Evolutionary conservation across 37 sponge, comb jelly and placozoan species (phyloP), one percentile per base, ranked within the genome.

Genomic region (Theonella swinhoei): DNA sequence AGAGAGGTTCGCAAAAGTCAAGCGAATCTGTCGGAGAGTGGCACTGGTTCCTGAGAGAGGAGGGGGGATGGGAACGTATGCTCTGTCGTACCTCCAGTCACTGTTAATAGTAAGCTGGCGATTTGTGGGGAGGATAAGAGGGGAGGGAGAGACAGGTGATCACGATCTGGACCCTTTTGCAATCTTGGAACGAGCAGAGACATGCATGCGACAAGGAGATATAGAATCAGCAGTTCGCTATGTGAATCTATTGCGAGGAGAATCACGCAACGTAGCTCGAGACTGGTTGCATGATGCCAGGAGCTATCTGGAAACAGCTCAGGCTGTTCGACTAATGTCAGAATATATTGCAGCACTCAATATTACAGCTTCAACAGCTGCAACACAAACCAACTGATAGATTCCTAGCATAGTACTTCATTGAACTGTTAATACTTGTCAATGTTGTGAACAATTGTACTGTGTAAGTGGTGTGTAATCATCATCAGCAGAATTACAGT

Each of bases 261-360:
- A 93, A 76, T 79, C 96, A 0, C 74, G 77, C 58, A 39, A 85
- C n/a, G 83, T 96, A 20, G 96, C 94, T 19, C 70, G 40, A 35
- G 96, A 96, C 67, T 96, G 96, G 96, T 66, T 96, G 62, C 37
- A n/a, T 2, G 92, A 96, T 69, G 91, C 89, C 0, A 43, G 89
- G 39, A 58, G 85, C 28, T 93, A 92, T 65, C 69, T 94, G 35
- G 91, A 93, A 61, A 94, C 94, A 9, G 60, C 40, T 14, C 96
- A 96, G 29, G 91, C 96, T 40, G 72, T 91, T 35, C 74, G 26
- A 41, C 82, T 90, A 1, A 74, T 95, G 29, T 66, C 77, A 17
- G 74, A 79, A 0, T 87, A 93, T 63, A 43, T 79, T 28, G 79
- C 94, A 54, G 84, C 90, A 47, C 54, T 47, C 54, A 47, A 47